Conservation (phyloP, 2,113 vertebrate species). For the Stictonetta naevosa region DNA sequence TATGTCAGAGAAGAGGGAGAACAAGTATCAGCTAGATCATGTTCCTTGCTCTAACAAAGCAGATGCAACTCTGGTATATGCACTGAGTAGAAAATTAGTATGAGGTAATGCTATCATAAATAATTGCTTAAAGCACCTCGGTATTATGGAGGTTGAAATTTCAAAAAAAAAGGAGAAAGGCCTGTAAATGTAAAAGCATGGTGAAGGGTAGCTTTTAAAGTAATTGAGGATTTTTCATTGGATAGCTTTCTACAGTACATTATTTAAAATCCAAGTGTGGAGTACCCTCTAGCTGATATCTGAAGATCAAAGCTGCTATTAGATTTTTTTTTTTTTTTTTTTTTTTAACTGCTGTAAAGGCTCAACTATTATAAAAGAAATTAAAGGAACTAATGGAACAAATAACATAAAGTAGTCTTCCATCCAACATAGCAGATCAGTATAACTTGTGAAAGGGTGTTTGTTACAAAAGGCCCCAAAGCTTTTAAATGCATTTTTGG, state of each 20-base stretch:
- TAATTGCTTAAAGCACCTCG: slow-evolving; percentile 70
- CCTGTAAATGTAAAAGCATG: slow-evolving; percentile 61
- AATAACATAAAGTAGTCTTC: slow-evolving; percentile 59
- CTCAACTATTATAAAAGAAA: slow-evolving; percentile 62
- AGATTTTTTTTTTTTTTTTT: slow-evolving; percentile 46
- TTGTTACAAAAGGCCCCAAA: slow-evolving; percentile 63
- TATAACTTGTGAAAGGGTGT: slow-evolving; percentile 42
- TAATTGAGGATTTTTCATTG: slow-evolving; percentile 73
- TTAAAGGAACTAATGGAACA: slow-evolving; percentile 71
- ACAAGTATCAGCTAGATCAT: slow-evolving; percentile 15
- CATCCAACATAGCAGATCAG: background rate
- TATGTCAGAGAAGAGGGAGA: slow-evolving; percentile 15
- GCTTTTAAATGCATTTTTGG: slow-evolving; percentile 65
- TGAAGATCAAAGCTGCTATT: slow-evolving; percentile 67
- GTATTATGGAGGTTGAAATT: slow-evolving; percentile 52
- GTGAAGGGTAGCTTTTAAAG: slow-evolving; percentile 68
- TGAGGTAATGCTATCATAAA: slow-evolving; percentile 79
- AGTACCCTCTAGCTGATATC: slow-evolving; percentile 63
- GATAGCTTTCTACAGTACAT: slow-evolving; percentile 47
- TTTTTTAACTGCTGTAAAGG: slow-evolving; percentile 29
- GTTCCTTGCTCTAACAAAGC: slow-evolving; percentile 41
- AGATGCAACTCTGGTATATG: slow-evolving; percentile 43
- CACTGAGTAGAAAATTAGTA: slow-evolving; percentile 57
- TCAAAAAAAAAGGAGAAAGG: slow-evolving; percentile 44
- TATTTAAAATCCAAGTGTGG: slow-evolving; percentile 64